Base-by-base conservation (phyloP, 2,797 vertebrate species). In the Eidolon dupreanum region DNA sequence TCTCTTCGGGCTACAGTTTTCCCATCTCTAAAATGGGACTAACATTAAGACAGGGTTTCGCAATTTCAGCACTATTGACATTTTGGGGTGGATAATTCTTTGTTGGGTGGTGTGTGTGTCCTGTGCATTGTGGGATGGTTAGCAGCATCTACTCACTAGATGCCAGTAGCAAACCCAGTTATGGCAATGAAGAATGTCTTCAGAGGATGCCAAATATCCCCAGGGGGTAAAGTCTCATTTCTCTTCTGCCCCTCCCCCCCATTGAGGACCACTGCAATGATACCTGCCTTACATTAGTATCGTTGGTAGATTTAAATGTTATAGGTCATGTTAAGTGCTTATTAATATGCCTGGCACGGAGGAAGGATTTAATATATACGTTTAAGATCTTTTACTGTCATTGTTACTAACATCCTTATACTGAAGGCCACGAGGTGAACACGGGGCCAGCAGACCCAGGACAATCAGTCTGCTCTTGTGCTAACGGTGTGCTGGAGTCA, bases 81-180 rank as follows among this genome's bases (percentile, higher is more conserved):
- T 77, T 65, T 82, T 53, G 75, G 70, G 57, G 15, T 65, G n/a
- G 90, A 24, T 88, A 41, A 68, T 75, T 83, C 26, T 33, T 41
- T 41, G 8, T 11, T 8, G 24, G 73, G 13, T 61, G 36, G 24
- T 12, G 20, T 36, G 16, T 8, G 13, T 71, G 49, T 88, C 41
- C 49, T 46, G 17, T 77, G 43, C 84, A 36, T 57, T 77, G 49
- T 20, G 38, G 63, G 79, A 24, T 89, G 74, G 17, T 94, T 89
- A 77, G 36, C 74, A 89, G 28, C 46, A 7, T 94, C 63, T 89
- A 26, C 57, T 83, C 95, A 75, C 87, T 94, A 95, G 95, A 79
- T 89, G 86, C 83, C 92, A 93, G 92, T 61, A 96, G 93, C 15
- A 82, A 93, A 87, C 57, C 53, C 89, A 89, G 68, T 75, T 92